Conservation (phyloP, 2,888 invertebrate species). For the Pollenia griseotomentosa region DNA sequence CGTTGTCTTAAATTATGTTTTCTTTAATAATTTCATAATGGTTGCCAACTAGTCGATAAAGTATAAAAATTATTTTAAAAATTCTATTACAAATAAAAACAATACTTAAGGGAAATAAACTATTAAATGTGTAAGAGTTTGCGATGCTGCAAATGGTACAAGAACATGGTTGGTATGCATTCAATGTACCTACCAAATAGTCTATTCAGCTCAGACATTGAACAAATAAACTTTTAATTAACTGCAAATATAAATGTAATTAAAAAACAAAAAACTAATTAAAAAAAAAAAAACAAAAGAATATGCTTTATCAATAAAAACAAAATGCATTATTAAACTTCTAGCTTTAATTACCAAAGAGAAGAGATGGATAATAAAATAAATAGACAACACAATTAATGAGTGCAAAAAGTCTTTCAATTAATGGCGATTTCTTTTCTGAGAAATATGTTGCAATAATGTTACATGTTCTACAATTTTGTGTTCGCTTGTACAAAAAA, state of each 20-base stretch:
- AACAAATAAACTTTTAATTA: constrained; percentile 28
- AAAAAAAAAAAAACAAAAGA: not conserved
- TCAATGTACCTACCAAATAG: no score
- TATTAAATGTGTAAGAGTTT: not conserved
- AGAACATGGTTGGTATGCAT: not conserved
- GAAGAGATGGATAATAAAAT: not conserved
- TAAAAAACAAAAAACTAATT: constrained; percentile 7
- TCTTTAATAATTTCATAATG: not conserved
- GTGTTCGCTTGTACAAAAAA: no score
- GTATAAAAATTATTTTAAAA: not conserved
- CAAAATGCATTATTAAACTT: not conserved
- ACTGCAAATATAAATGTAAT: constrained; percentile 11
- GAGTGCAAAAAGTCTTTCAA: not conserved
- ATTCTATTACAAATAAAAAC: constrained; percentile 17
- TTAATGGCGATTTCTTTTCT: no score
- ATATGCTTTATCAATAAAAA: constrained; percentile 6
- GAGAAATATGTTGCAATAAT: no score
- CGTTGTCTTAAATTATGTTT: no score
- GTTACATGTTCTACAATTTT: no score
- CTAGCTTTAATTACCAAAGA: not conserved
- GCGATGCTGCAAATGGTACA: not conserved
- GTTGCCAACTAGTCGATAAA: not conserved
- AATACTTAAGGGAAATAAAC: constrained; percentile 20
- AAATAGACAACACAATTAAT: not conserved
- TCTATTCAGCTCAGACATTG: constrained; percentile 1